These are phyloP conservation scores for Eleutherodactylus coqui DNA, from an alignment of 2,797 vertebrate species.

Conservation along the genomic window DNA sequence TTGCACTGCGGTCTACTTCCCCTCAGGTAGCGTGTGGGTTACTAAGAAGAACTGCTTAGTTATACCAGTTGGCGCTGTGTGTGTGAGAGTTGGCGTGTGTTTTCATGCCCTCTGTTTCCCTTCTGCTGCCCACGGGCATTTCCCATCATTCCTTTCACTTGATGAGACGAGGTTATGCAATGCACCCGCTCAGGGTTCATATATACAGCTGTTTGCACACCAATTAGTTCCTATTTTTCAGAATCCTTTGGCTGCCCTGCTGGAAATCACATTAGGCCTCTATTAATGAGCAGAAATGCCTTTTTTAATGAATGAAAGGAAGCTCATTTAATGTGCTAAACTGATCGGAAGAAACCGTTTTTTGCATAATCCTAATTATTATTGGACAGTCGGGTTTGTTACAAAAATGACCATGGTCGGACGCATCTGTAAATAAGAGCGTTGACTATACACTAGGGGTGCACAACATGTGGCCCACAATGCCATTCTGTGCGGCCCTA, in stretches of 20 bases:
- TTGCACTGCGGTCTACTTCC: neutral
- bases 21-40: neutral
- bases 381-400: neutral
- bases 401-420: constrained; percentile 5
- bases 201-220: constrained; percentile 45
- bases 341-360: constrained; percentile 35
- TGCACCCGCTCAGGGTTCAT: neutral
- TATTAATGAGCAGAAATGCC: constrained; percentile 48
- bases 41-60: constrained; percentile 5
- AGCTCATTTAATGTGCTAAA: constrained; percentile 31
- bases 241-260: constrained; percentile 42
- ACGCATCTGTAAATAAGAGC: constrained; percentile 41
- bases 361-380: constrained; percentile 39
- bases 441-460: constrained; percentile 7
- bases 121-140: constrained; percentile 38
- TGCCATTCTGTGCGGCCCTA: no score
- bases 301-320: constrained; percentile 52
- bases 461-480: neutral
- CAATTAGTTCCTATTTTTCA: constrained; percentile 52
- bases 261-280: constrained; percentile 46
- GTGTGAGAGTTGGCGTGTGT: constrained; percentile 33
- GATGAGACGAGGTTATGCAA: constrained; percentile 32
- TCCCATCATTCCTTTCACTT: constrained; percentile 23
- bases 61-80: neutral
- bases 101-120: constrained; percentile 28